These are phyloP conservation scores for Theodoxus fluviatilis DNA, from an alignment of 2,888 invertebrate genomes.

Conservation along the genomic window DNA sequence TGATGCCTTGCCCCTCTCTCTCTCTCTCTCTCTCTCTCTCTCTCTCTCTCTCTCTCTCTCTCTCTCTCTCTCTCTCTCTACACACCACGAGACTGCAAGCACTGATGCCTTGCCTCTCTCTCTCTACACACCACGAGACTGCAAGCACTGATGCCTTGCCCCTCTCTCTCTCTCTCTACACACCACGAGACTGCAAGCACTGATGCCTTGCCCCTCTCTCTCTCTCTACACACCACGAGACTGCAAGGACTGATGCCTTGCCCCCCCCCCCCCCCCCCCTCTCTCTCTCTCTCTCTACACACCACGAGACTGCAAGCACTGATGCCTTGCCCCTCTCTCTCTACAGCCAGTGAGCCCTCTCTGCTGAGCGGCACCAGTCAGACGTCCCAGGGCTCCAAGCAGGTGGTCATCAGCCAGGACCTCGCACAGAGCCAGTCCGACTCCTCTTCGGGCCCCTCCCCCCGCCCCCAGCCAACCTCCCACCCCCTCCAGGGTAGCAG, in stretches of 20 bases:
- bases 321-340: slow-evolving; percentile 21
- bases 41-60: no score
- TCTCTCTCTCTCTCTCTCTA: no score
- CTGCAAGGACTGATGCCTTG: no score
- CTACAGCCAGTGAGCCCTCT: slow-evolving; percentile 55
- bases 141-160: no score
- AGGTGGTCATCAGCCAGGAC: slow-evolving; percentile 29
- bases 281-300: slow-evolving; percentile 6
- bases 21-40: no score
- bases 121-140: no score
- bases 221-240: no score
- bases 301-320: background rate
- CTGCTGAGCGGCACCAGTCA: slow-evolving; percentile 40
- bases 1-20: no score
- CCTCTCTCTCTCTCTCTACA: no score
- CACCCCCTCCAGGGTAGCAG: slow-evolving; percentile 21
- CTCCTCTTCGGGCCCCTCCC: background rate
- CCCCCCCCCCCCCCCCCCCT: background rate
- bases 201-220: slow-evolving; percentile 1
- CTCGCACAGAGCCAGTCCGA: background rate
- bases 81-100: no score
- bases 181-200: no score
- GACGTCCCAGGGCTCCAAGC: slow-evolving; percentile 31
- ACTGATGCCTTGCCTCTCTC: no score
- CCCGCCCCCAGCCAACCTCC: slow-evolving; percentile 23